Evolutionary conservation across 2,888 invertebrate genomes (phyloP).

Genomic region (Cephus sareptanus): DNA sequence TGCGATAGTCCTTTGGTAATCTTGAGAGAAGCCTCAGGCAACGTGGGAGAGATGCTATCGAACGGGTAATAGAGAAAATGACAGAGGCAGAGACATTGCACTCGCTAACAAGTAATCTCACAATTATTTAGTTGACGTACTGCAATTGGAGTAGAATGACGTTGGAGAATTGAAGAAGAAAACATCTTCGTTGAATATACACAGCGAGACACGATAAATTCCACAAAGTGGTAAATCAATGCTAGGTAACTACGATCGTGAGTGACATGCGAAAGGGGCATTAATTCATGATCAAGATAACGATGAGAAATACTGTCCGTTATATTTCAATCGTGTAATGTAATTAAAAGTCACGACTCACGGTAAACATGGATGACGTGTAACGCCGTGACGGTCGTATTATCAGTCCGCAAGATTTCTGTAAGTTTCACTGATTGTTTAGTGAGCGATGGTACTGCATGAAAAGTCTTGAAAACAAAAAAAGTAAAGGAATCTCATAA

Average conservation of each 20-base stretch:
- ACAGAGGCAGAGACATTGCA: background rate
- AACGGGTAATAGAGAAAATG: background rate
- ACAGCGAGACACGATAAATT: background rate
- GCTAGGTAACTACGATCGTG: conserved; percentile 14
- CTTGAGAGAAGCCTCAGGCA: background rate
- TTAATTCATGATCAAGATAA: conserved; percentile 8
- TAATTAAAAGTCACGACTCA: conserved; percentile 8
- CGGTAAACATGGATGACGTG: background rate
- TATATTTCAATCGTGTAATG: conserved; percentile 20
- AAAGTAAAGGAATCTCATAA: background rate
- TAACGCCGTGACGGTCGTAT: background rate
- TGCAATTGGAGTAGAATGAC: background rate
- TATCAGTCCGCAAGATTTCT: background rate
- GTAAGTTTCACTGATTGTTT: background rate
- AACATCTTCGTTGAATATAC: background rate
- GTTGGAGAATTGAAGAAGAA: background rate
- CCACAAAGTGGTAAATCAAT: background rate
- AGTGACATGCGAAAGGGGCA: conserved; percentile 20
- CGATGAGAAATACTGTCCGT: conserved; percentile 13
- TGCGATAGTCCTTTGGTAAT: background rate
- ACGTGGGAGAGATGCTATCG: background rate
- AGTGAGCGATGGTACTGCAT: background rate
- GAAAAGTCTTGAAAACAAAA: background rate
- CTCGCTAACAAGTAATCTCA: background rate
- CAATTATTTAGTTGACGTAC: background rate